These are phyloP conservation scores for Scolanthus callimorphus DNA, from an alignment of 92 coral and sea anemone genomes.

Conservation along the genomic window DNA sequence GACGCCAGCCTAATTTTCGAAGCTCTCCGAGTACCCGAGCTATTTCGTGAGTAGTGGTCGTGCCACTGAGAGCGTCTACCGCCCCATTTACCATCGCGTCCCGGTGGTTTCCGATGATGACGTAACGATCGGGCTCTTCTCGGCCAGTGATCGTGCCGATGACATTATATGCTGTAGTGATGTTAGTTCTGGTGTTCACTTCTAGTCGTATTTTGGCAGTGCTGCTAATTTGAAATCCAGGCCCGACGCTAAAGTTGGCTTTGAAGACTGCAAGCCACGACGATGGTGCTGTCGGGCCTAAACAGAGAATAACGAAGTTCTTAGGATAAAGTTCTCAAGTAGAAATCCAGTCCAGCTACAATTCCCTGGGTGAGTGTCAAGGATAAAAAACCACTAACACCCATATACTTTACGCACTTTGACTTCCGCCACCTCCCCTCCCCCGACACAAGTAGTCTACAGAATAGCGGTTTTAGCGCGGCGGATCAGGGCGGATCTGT, in stretches of 20 bases:
- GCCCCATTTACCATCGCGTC: slow-evolving; percentile 94
- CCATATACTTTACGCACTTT: too few relatives aligned
- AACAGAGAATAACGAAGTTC: too few relatives aligned
- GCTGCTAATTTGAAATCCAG: slow-evolving; percentile 59
- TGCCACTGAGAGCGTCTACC: slow-evolving; percentile 87
- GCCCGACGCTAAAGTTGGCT: slow-evolving; percentile 63
- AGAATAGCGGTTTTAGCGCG: too few relatives aligned
- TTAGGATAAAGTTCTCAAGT: too few relatives aligned
- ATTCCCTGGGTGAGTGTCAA: too few relatives aligned
- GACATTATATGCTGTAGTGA: slow-evolving; percentile 69
- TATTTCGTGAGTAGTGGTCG: slow-evolving; percentile 74
- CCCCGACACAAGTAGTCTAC: too few relatives aligned
- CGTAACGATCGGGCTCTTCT: slow-evolving; percentile 88
- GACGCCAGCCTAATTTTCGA: slow-evolving; percentile 86
- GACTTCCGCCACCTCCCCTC: too few relatives aligned
- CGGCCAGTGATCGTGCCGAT: slow-evolving; percentile 87
- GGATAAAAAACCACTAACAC: too few relatives aligned
- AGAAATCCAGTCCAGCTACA: too few relatives aligned
- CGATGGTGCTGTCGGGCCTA: slow-evolving; percentile 53
- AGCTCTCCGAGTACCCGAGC: slow-evolving; percentile 80
- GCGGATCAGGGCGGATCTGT: too few relatives aligned
- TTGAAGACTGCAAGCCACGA: slow-evolving; percentile 51
- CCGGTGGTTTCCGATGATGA: slow-evolving; percentile 89
- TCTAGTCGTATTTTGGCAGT: slow-evolving; percentile 52
- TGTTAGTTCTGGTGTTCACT: slow-evolving; percentile 48